These are phyloP conservation scores for Sakesphorus luctuosus DNA, from an alignment of 2,113 vertebrate species.

Conservation along the genomic window DNA sequence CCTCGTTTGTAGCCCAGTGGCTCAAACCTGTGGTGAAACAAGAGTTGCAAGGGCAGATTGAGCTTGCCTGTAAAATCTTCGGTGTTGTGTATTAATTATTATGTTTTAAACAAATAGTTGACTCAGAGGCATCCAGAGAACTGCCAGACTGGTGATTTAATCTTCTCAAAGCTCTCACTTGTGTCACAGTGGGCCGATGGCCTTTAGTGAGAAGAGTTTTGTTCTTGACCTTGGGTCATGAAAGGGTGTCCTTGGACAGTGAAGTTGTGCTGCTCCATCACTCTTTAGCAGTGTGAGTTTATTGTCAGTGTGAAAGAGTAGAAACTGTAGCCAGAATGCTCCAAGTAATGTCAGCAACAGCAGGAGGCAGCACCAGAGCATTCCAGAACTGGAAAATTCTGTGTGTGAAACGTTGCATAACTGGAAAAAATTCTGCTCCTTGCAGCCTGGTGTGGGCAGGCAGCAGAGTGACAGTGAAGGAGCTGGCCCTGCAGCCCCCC, in stretches of 20 bases:
- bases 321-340: background rate
- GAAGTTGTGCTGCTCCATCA: background rate
- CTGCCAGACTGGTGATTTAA: background rate
- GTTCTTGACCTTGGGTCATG: background rate
- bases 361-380: background rate
- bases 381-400: background rate
- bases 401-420: background rate
- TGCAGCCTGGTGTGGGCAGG: conserved; percentile 82
- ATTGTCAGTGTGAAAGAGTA: background rate
- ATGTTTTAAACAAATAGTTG: background rate
- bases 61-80: background rate
- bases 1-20: background rate
- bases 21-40: background rate
- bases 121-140: background rate
- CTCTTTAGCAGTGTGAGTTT: background rate
- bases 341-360: background rate
- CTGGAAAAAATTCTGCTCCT: background rate
- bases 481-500: conserved; percentile 62
- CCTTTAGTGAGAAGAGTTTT: background rate
- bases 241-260: background rate
- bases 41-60: background rate
- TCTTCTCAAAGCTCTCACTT: background rate
- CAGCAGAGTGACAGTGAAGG: conserved; percentile 85
- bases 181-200: background rate
- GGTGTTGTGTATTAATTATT: background rate